A percentile compares a stretch with the other conserved stretches of the same genome.
phyloP scores from a whole-genome alignment of 2,888 invertebrate genomes.

The Lithophane leautieri region DNA sequence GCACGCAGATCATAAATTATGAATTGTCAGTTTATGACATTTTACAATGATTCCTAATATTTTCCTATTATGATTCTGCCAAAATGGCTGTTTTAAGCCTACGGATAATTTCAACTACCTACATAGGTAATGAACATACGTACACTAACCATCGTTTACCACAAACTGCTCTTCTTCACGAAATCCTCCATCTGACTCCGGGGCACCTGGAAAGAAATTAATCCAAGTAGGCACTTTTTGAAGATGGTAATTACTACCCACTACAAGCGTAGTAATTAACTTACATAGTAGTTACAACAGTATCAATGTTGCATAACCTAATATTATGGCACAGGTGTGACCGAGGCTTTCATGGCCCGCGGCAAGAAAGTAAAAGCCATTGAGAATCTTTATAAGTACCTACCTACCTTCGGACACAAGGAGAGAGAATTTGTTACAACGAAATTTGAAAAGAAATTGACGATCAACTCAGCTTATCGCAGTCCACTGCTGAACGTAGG shows the following conservation, averaged over 20 bases:
- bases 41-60: too few species aligned
- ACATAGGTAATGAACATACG: too few species aligned
- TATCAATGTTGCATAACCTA: slow-evolving; percentile 38
- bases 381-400: slow-evolving; percentile 1
- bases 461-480: too few species aligned
- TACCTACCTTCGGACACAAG: not conserved
- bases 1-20: too few species aligned
- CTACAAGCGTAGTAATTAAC: not conserved
- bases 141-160: too few species aligned
- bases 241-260: slow-evolving; percentile 21
- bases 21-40: too few species aligned
- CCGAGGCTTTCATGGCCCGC: slow-evolving; percentile 50
- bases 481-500: too few species aligned
- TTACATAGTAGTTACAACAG: slow-evolving; percentile 11
- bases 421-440: slow-evolving; percentile 1
- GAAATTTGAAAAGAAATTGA: not conserved
- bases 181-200: not conserved
- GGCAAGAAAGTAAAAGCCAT: slow-evolving; percentile 54
- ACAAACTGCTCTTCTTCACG: not conserved
- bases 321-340: slow-evolving; percentile 46
- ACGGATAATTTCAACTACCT: not conserved
- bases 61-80: too few species aligned
- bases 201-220: not conserved
- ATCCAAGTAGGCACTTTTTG: not conserved
- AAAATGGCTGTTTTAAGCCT: too few species aligned